Evolutionary conservation across 2,797 vertebrate species (phyloP), one percentile per base, ranked within the genome.

Genomic region (Jordanella pulchra): DNA sequence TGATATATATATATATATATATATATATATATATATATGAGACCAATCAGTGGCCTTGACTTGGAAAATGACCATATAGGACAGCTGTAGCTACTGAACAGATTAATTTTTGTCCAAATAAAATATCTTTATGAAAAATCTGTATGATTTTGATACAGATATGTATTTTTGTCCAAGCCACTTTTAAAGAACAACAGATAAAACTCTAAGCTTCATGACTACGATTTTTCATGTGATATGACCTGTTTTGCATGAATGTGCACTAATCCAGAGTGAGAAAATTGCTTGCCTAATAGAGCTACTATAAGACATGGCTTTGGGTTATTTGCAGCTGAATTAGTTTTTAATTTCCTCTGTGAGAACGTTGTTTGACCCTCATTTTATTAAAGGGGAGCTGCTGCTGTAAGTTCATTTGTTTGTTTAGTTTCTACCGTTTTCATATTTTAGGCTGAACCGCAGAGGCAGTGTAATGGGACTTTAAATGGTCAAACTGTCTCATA

Each of bases 251-350:
- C n/a, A 63, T 44, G 13, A 63, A 44, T 63, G 12, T 63, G 60
- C 35, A 27, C 35, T 68, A 42, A 68, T 68, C 47, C 60, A 42
- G 35, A 54, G 47, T 68, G 12, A 42, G 66, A 68, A 25, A 51
- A 54, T 51, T 42, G 35, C 18, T 21, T 68, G 30, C 35, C 51
- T 68, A 35, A 50, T 39, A 25, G n/a, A 44, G 68, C 13, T 58
- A 69, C 27, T 23, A 69, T 58, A 21, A 39, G 68, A 27, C 35
- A 42, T 50, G 44, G 45, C 44, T 48, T 47, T 50, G 47, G 65
- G 44, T 66, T 48, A 66, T 63, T 63, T 63, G 60, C 60, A 6
- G 35, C 60, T 63, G 65, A 66, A 48, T 66, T 48, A 66, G 45
- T 35, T 67, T 51, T 63, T 63, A 63, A 63, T 63, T 63, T 63